phyloP scores from a whole-genome alignment of 2,113 vertebrate genomes.

The Microtus montanus region DNA sequence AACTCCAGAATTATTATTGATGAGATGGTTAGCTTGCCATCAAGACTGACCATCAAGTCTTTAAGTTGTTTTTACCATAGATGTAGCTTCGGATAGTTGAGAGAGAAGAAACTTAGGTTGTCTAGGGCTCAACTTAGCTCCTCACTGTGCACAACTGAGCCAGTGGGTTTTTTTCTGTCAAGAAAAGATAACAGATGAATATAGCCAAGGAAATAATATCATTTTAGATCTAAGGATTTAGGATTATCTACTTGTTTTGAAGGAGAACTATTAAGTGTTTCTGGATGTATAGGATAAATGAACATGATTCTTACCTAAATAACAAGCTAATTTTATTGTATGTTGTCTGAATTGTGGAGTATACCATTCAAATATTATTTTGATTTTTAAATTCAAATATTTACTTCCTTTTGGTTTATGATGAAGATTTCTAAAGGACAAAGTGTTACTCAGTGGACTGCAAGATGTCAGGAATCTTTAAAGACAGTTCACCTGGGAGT shows the following conservation, averaged over 20 bases:
- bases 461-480: conserved; percentile 51
- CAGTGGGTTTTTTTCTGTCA: not conserved
- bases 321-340: not conserved
- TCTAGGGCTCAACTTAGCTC: conserved; percentile 30
- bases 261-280: conserved; percentile 45
- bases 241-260: conserved; percentile 49
- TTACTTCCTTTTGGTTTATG: conserved; percentile 55
- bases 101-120: conserved; percentile 41
- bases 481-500: conserved; percentile 45
- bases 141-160: not conserved
- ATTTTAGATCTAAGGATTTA: conserved; percentile 47
- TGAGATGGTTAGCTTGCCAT: conserved; percentile 37
- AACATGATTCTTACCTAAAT: conserved; percentile 6
- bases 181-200: conserved; percentile 18
- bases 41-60: conserved; percentile 11
- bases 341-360: conserved; percentile 41
- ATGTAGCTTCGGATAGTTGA: conserved; percentile 30
- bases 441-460: conserved; percentile 39
- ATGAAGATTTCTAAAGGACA: conserved; percentile 49
- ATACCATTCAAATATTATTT: conserved; percentile 43
- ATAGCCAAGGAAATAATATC: conserved; percentile 14
- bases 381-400: conserved; percentile 41
- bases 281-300: conserved; percentile 14
- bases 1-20: conserved; percentile 48
- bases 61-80: conserved; percentile 19